A percentile compares a stretch with the other conserved stretches of the same genome.
phyloP scores from a whole-genome alignment of 1,140 invertebrate species.

The Listronotus bonariensis region DNA sequence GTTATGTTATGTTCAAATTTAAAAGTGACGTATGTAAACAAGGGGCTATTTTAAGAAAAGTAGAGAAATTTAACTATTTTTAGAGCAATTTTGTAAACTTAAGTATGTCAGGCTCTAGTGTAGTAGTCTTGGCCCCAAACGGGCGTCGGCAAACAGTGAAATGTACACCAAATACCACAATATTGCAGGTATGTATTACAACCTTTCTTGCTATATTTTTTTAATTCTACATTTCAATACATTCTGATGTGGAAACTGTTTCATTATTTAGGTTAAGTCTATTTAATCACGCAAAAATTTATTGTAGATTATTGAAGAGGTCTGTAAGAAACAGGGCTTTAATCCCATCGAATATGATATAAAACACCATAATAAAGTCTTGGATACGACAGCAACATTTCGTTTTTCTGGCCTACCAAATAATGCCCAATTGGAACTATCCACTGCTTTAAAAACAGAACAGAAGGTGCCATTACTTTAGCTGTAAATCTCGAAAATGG shows the following conservation, averaged over 20 bases:
- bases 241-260: background rate
- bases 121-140: constrained; percentile 69
- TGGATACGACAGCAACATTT: constrained; percentile 73
- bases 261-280: background rate
- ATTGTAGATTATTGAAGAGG: constrained; percentile 75
- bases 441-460: constrained; percentile 64
- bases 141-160: constrained; percentile 70
- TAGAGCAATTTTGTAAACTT: background rate
- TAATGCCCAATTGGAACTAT: constrained; percentile 80
- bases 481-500: constrained; percentile 76
- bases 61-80: background rate
- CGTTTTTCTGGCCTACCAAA: constrained; percentile 81
- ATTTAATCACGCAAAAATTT: background rate
- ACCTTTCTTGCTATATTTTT: constrained; percentile 4
- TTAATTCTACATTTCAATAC: background rate
- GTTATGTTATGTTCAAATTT: too few relatives aligned
- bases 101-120: constrained; percentile 36
- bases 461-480: constrained; percentile 68
- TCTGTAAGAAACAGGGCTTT: constrained; percentile 74
- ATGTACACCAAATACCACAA: constrained; percentile 70
- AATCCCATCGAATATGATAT: constrained; percentile 74
- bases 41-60: too few relatives aligned
- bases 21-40: too few relatives aligned
- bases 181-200: constrained; percentile 64
- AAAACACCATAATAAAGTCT: constrained; percentile 74